phyloP scores from a whole-genome alignment of 2,888 invertebrate species.

The Hypsopygia costalis region DNA sequence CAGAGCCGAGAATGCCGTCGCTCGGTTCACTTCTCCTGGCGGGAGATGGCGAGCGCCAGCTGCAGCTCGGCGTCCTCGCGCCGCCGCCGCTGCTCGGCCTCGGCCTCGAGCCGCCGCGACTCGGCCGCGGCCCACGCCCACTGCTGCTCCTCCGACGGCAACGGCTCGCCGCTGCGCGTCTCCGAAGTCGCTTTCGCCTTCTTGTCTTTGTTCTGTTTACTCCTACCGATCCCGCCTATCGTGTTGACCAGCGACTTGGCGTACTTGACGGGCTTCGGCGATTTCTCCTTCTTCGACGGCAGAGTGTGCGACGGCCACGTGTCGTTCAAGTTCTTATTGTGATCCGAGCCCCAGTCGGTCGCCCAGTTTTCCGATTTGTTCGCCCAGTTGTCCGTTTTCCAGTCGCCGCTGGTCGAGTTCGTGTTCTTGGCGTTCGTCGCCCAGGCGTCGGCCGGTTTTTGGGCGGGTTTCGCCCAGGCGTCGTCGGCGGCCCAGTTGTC shows the following conservation, averaged over 20 bases:
- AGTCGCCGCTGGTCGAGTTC: slow-evolving; percentile 30
- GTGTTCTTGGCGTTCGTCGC: slow-evolving; percentile 25
- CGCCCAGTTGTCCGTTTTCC: slow-evolving; percentile 54
- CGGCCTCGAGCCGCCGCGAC: slow-evolving; percentile 82
- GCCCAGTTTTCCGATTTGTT: slow-evolving; percentile 53
- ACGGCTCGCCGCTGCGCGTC: slow-evolving; percentile 37
- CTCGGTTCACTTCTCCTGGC: slow-evolving; percentile 58
- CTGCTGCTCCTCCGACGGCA: slow-evolving; percentile 84
- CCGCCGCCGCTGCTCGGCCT: slow-evolving; percentile 77
- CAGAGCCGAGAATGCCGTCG: not conserved
- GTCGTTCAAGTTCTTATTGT: slow-evolving; percentile 61
- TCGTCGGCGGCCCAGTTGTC: slow-evolving; percentile 59
- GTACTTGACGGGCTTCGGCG: slow-evolving; percentile 70
- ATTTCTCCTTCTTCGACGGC: slow-evolving; percentile 68
- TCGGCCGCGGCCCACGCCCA: slow-evolving; percentile 87
- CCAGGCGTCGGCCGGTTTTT: slow-evolving; percentile 28
- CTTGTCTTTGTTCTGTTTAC: slow-evolving; percentile 53
- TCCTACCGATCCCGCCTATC: slow-evolving; percentile 67
- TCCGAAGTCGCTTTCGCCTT: slow-evolving; percentile 42
- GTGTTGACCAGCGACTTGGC: slow-evolving; percentile 69
- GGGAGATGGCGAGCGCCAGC: slow-evolving; percentile 85
- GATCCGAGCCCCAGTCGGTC: slow-evolving; percentile 48
- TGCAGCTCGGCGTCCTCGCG: slow-evolving; percentile 87
- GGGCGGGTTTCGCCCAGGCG: slow-evolving; percentile 46
- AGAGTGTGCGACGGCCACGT: slow-evolving; percentile 67